phyloP scores from a whole-genome alignment of 2,888 invertebrate species.

The Dexiosoma caninum region DNA sequence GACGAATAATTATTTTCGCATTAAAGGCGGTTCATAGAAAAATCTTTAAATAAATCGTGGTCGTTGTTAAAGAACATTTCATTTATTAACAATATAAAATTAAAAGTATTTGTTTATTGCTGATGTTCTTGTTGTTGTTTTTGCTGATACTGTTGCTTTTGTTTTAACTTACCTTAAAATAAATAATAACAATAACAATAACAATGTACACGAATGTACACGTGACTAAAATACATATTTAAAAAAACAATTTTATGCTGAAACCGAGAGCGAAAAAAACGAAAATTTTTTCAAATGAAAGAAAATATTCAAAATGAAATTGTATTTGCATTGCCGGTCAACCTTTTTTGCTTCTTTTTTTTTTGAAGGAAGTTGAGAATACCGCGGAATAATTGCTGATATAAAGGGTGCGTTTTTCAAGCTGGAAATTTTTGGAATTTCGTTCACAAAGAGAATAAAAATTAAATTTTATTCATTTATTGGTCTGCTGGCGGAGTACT shows the following conservation, averaged over 20 bases:
- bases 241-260: not conserved
- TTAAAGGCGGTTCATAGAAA: not conserved
- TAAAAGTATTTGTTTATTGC: slow-evolving; percentile 16
- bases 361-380: too few species aligned
- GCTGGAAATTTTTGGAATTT: too few species aligned
- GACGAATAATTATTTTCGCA: slow-evolving; percentile 29
- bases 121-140: slow-evolving; percentile 25
- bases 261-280: not conserved
- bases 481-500: too few species aligned
- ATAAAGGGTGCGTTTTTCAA: too few species aligned
- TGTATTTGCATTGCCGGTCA: not conserved
- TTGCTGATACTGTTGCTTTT: too few species aligned
- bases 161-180: not conserved
- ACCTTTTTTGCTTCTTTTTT: too few species aligned
- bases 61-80: slow-evolving; percentile 1
- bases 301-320: not conserved
- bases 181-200: slow-evolving; percentile 7
- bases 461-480: too few species aligned
- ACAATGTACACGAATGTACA: slow-evolving; percentile 43
- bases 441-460: too few species aligned
- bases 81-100: slow-evolving; percentile 42
- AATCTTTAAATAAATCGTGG: slow-evolving; percentile 13
- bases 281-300: not conserved
- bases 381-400: too few species aligned
- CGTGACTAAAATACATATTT: slow-evolving; percentile 60